Evolutionary conservation across 2,113 vertebrate species (phyloP).

Genomic region (Manacus vitellinus): DNA sequence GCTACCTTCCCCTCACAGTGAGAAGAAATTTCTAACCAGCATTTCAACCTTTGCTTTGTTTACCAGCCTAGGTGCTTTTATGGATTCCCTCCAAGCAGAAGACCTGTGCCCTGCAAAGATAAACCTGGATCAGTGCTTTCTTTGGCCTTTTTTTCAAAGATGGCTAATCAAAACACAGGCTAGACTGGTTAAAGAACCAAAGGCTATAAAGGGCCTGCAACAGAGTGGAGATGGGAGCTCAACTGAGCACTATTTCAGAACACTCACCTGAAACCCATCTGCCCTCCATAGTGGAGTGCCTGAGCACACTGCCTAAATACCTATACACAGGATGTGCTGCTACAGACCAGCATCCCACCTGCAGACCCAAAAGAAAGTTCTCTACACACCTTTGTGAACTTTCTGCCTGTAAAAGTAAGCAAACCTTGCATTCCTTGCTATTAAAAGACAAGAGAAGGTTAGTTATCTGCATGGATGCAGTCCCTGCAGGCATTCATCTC

Average conservation of each 20-base stretch:
- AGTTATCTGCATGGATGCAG: neutral
- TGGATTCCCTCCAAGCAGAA: neutral
- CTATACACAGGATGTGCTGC: neutral
- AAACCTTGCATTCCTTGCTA: neutral
- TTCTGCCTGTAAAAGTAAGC: neutral
- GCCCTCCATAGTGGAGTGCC: neutral
- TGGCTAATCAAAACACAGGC: neutral
- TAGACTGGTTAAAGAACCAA: neutral
- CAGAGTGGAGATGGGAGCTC: neutral
- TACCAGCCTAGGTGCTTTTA: neutral
- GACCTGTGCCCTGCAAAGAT: neutral
- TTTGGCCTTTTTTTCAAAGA: neutral
- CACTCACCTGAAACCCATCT: neutral
- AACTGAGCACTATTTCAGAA: neutral
- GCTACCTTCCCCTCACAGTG: neutral
- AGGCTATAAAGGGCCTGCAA: neutral
- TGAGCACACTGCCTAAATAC: neutral
- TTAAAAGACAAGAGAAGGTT: neutral
- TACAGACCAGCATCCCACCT: neutral
- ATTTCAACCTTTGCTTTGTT: neutral
- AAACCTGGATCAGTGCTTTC: neutral
- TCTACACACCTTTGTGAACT: neutral
- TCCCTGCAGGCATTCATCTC: neutral
- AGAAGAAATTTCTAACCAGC: neutral
- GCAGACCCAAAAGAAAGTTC: neutral